phyloP scores from a whole-genome alignment of 37 sponge, comb jelly and placozoan species.

The Tethya wilhelma region DNA sequence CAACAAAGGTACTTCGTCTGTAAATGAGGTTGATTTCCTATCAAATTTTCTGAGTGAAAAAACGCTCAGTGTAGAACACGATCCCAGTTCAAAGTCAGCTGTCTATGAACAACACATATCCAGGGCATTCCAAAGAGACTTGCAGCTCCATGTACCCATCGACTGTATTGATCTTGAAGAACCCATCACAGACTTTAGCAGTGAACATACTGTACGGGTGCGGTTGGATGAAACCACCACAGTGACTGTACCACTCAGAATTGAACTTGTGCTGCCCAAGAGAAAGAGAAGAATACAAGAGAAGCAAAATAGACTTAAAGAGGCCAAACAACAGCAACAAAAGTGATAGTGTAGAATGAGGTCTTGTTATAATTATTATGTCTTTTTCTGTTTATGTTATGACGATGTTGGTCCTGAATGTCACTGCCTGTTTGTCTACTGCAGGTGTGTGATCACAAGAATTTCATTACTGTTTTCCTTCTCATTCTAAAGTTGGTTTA shows the following conservation, averaged over 20 bases:
- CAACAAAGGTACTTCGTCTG: conserved; percentile 1
- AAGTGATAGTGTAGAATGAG: too few species aligned
- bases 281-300: conserved; percentile 9
- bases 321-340: too few species aligned
- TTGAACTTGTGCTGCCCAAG: conserved; percentile 13
- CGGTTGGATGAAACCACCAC: conserved; percentile 34
- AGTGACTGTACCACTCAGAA: conserved; percentile 17
- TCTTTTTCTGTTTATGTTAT: too few species aligned
- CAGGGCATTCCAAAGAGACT: conserved; percentile 14
- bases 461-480: too few species aligned
- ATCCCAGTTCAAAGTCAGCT: conserved; percentile 22
- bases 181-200: conserved; percentile 44
- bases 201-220: conserved; percentile 28
- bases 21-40: conserved; percentile 7
- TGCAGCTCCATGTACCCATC: conserved; percentile 72
- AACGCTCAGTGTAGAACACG: conserved; percentile 33
- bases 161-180: conserved; percentile 63
- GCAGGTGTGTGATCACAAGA: too few species aligned
- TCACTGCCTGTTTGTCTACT: too few species aligned
- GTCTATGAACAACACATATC: conserved; percentile 63
- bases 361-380: too few species aligned
- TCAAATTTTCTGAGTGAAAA: conserved; percentile 42
- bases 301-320: not conserved
- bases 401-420: too few species aligned
- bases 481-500: too few species aligned